Percentiles rank a stretch among this genome's conserved stretches.
phyloP scores from a whole-genome alignment of 2,797 vertebrate genomes.

The Halcyon badia region DNA sequence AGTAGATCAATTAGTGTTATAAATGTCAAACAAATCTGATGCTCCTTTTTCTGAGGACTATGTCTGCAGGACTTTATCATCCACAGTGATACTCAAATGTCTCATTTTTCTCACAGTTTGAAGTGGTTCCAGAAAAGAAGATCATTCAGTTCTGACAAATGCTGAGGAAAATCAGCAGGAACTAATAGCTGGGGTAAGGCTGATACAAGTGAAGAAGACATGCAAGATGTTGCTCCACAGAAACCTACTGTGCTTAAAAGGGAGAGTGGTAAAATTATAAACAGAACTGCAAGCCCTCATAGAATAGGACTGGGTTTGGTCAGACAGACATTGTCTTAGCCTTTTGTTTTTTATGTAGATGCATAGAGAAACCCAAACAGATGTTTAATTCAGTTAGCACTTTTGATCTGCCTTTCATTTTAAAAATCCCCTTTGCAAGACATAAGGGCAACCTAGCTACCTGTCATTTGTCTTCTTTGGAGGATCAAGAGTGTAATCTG shows the following conservation, averaged over 20 bases:
- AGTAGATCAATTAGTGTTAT: neutral
- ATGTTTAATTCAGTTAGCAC: neutral
- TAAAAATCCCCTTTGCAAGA: neutral
- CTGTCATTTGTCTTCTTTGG: neutral
- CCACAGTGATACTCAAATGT: neutral
- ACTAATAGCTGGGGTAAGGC: neutral
- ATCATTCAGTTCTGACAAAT: neutral
- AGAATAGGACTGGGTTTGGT: neutral
- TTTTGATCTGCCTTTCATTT: neutral
- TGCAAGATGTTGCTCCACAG: neutral
- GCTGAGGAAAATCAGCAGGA: neutral
- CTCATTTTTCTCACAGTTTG: constrained; percentile 14
- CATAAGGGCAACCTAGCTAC: neutral
- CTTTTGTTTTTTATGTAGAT: neutral
- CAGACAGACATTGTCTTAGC: neutral
- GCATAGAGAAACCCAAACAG: neutral
- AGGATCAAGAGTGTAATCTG: neutral
- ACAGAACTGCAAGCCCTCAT: neutral
- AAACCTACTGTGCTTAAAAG: neutral
- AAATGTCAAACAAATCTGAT: neutral
- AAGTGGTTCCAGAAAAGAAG: neutral
- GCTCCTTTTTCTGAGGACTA: neutral
- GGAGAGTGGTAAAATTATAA: neutral
- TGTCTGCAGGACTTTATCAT: neutral
- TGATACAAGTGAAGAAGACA: neutral